A percentile compares a stretch with the other conserved stretches of the same genome.
Evolutionary conservation across 30 jellyfish, hydroid and myxozoan genomes (phyloP).

Genomic region (Mastigias papua): DNA sequence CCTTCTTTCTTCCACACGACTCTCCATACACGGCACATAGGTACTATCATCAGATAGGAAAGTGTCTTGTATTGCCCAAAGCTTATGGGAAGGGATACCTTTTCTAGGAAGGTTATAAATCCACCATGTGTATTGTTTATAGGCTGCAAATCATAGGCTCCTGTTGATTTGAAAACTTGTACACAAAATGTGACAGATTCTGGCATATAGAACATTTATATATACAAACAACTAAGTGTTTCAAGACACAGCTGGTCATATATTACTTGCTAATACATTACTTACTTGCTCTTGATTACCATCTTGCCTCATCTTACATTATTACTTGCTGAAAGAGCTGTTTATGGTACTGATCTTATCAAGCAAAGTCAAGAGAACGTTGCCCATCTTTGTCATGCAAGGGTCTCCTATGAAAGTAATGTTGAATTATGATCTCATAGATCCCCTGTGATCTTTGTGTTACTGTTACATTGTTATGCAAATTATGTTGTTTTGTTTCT

Average conservation of each 20-base stretch:
- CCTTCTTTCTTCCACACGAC: conserved; percentile 22
- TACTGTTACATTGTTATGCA: not conserved
- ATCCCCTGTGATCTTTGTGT: not conserved
- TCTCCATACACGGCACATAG: conserved; percentile 32
- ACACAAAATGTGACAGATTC: too few species aligned
- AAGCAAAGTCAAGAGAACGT: conserved; percentile 20
- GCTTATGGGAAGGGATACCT: conserved; percentile 53
- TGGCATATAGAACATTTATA: too few species aligned
- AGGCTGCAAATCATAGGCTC: conserved; percentile 42
- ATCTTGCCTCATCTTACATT: conserved; percentile 32
- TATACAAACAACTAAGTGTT: too few species aligned
- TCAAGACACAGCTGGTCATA: too few species aligned
- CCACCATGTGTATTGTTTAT: conserved; percentile 77
- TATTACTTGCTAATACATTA: too few species aligned
- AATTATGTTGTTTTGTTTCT: not conserved
- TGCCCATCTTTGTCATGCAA: not conserved
- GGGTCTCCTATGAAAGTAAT: not conserved
- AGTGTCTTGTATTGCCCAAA: conserved; percentile 45
- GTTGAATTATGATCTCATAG: conserved; percentile 29
- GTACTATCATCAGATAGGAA: conserved; percentile 28
- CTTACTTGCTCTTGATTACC: not conserved
- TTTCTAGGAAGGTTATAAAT: conserved; percentile 53
- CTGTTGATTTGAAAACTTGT: too few species aligned
- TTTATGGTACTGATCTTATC: conserved; percentile 14
- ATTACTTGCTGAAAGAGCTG: conserved; percentile 45